Percentiles rank a stretch among this genome's conserved stretches.
Conservation (phyloP, 2,113 vertebrate genomes). For the Seriola rivoliana region DNA sequence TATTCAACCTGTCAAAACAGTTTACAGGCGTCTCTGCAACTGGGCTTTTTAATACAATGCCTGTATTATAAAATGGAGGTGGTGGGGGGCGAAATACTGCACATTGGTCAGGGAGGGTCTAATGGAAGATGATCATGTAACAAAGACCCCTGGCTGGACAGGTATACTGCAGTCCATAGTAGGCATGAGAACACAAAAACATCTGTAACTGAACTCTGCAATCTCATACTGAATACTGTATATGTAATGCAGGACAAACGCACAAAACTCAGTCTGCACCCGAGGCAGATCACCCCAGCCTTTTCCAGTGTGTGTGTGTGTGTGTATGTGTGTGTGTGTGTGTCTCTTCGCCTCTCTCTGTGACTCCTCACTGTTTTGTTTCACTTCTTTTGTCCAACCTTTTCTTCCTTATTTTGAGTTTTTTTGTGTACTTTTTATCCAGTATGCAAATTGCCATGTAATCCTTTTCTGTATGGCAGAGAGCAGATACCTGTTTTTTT, state of each 20-base stretch:
- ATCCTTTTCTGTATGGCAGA: background rate
- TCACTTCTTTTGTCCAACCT: background rate
- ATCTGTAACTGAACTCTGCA: background rate
- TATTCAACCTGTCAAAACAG: too few species aligned
- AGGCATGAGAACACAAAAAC: background rate
- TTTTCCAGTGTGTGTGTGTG: background rate
- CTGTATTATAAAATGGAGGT: too few species aligned
- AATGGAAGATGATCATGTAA: background rate
- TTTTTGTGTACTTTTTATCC: conserved; percentile 10
- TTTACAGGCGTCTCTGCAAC: too few species aligned
- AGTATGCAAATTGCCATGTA: conserved; percentile 11
- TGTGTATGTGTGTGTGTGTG: background rate
- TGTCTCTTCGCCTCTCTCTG: background rate
- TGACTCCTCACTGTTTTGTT: conserved; percentile 10
- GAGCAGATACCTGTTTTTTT: background rate
- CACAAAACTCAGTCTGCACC: background rate
- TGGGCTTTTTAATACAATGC: too few species aligned
- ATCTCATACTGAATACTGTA: background rate
- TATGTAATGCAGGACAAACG: background rate
- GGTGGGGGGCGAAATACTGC: too few species aligned
- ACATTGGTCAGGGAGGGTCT: too few species aligned
- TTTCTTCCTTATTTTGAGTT: background rate
- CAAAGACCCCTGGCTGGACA: background rate
- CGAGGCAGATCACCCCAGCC: background rate
- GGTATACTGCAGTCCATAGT: background rate